Percentiles rank a stretch among this genome's conserved stretches.
Conservation (phyloP, 2,113 vertebrate species). For the Macquaria ambigua region DNA sequence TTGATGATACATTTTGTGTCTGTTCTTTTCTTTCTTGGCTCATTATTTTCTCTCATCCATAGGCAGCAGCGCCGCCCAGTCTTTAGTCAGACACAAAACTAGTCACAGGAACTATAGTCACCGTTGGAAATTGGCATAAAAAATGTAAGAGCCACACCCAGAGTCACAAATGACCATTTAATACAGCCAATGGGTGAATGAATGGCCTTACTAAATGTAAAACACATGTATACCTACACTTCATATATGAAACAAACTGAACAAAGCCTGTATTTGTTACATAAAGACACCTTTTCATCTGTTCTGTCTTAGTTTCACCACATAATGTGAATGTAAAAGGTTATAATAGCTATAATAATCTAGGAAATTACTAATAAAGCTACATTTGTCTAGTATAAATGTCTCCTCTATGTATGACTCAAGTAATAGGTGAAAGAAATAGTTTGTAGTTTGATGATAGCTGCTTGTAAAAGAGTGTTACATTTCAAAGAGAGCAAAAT, state of each 20-base stretch:
- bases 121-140: slow-evolving; percentile 61
- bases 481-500: slow-evolving; percentile 6
- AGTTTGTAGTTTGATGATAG: not conserved
- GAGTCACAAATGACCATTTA: slow-evolving; percentile 70
- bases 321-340: not conserved
- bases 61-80: slow-evolving; percentile 42
- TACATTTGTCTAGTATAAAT: not conserved
- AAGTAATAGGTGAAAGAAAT: not conserved
- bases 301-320: not conserved
- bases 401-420: not conserved
- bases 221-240: slow-evolving; percentile 41
- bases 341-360: not conserved
- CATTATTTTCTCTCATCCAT: slow-evolving; percentile 29
- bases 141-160: slow-evolving; percentile 79
- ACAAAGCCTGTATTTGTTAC: slow-evolving; percentile 29
- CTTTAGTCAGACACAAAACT: slow-evolving; percentile 44
- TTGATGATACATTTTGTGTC: slow-evolving; percentile 10
- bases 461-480: not conserved
- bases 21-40: slow-evolving; percentile 3
- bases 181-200: slow-evolving; percentile 64
- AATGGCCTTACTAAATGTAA: slow-evolving; percentile 58
- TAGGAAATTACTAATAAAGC: slow-evolving; percentile 9
- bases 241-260: slow-evolving; percentile 5
- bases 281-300: not conserved
- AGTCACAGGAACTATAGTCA: slow-evolving; percentile 52